Evolutionary conservation across 2,888 invertebrate species (phyloP).

Genomic region (Thereva nobilitata): DNA sequence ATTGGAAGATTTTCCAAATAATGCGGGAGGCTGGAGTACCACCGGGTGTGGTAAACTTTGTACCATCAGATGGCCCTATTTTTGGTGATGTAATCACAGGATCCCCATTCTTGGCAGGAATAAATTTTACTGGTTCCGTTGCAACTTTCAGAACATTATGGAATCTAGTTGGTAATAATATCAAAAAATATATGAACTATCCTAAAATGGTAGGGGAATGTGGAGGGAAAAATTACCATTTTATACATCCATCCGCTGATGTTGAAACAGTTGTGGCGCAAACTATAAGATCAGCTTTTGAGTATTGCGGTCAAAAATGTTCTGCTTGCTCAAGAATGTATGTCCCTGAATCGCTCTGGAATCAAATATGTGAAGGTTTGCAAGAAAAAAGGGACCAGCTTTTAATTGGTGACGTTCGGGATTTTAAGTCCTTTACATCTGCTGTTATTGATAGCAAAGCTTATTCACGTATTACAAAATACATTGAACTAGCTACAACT

Average conservation of each 20-base stretch:
- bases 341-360: conserved; percentile 86
- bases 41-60: conserved; percentile 92
- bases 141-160: conserved; percentile 90
- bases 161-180: conserved; percentile 85
- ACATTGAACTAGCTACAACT: conserved; percentile 82
- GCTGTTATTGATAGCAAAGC: conserved; percentile 96
- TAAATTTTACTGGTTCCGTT: conserved; percentile 97
- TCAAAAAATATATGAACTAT: conserved; percentile 80
- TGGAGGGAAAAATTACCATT: conserved; percentile 98
- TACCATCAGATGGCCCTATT: conserved; percentile 89
- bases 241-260: conserved; percentile 90
- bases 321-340: conserved; percentile 96
- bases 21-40: conserved; percentile 95
- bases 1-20: conserved; percentile 89
- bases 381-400: conserved; percentile 69
- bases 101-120: conserved; percentile 81
- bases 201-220: conserved; percentile 94
- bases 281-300: conserved; percentile 90
- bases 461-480: conserved; percentile 80
- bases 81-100: conserved; percentile 86
- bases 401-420: conserved; percentile 82
- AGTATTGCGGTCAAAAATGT: conserved; percentile 97
- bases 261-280: conserved; percentile 74
- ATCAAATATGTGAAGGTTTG: conserved; percentile 63
- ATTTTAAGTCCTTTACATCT: conserved; percentile 79